phyloP scores from a whole-genome alignment of 2,888 invertebrate genomes.

The Tenthredo livida region DNA sequence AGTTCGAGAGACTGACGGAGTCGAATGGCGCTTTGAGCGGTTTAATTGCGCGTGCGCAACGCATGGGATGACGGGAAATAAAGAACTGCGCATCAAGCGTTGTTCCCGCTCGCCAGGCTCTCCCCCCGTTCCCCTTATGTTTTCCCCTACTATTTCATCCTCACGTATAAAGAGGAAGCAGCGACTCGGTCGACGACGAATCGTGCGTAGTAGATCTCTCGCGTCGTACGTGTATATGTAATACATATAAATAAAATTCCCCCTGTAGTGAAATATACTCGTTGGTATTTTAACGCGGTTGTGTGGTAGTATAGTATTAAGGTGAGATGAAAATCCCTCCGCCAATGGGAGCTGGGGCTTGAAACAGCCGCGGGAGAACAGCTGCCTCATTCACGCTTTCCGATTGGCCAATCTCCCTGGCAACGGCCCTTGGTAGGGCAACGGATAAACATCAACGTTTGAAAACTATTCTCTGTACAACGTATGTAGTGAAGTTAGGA shows the following conservation, averaged over 20 bases:
- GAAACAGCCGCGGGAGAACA: constrained; percentile 69
- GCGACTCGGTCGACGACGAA: constrained; percentile 3
- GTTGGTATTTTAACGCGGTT: not conserved
- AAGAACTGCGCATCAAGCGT: constrained; percentile 12
- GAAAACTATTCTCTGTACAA: constrained; percentile 59
- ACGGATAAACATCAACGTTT: constrained; percentile 63
- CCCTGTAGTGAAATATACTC: not conserved
- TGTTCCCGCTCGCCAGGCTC: not conserved
- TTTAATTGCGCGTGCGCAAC: not conserved
- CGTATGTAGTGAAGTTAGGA: not conserved
- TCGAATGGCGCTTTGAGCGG: not conserved
- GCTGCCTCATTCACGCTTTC: constrained; percentile 6
- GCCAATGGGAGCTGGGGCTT: constrained; percentile 63
- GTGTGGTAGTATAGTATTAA: not conserved
- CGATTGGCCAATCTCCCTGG: constrained; percentile 61
- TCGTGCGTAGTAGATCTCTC: not conserved
- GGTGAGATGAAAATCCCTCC: constrained; percentile 16
- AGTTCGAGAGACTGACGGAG: not conserved
- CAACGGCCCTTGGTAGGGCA: constrained; percentile 60
- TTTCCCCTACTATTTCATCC: not conserved
- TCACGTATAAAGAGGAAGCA: constrained; percentile 2
- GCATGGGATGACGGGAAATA: not conserved
- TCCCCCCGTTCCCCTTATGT: not conserved
- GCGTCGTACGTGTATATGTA: not conserved
- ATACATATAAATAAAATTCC: not conserved